A percentile compares a stretch with the other conserved stretches of the same genome.
Evolutionary conservation across 64 coral and sea anemone species (phyloP).

Genomic region (Montipora foliosa): DNA sequence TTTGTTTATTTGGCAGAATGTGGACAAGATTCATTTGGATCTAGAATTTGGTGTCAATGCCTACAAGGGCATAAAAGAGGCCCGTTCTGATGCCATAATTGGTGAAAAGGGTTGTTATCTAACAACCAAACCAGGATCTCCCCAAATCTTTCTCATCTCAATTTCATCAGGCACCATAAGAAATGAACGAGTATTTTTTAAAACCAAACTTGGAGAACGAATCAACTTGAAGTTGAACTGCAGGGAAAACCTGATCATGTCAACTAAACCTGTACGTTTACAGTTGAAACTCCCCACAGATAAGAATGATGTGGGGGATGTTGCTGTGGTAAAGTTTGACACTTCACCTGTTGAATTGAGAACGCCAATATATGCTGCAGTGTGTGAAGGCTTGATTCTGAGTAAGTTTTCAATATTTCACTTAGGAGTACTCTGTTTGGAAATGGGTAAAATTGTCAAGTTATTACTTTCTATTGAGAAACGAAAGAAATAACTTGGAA

Average conservation of each 20-base stretch:
- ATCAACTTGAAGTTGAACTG: background rate
- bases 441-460: no score
- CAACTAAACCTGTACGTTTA: background rate
- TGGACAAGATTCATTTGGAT: background rate
- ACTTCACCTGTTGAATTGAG: background rate
- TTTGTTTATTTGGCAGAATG: background rate
- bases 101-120: background rate
- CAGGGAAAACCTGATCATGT: background rate
- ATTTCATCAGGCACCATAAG: background rate
- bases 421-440: no score
- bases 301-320: background rate
- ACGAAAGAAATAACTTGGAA: background rate
- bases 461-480: no score
- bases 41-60: background rate
- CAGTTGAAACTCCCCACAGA: background rate
- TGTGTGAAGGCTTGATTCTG: conserved; percentile 13
- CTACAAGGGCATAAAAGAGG: background rate
- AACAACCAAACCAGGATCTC: background rate
- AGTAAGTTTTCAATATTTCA: background rate
- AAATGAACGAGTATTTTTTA: background rate
- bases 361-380: background rate
- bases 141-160: background rate
- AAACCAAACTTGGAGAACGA: background rate
- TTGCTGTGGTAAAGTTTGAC: background rate
- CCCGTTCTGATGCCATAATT: background rate